These are phyloP conservation scores for Folsomia candida DNA, from an alignment of 2,888 invertebrate species.

Conservation along the genomic window DNA sequence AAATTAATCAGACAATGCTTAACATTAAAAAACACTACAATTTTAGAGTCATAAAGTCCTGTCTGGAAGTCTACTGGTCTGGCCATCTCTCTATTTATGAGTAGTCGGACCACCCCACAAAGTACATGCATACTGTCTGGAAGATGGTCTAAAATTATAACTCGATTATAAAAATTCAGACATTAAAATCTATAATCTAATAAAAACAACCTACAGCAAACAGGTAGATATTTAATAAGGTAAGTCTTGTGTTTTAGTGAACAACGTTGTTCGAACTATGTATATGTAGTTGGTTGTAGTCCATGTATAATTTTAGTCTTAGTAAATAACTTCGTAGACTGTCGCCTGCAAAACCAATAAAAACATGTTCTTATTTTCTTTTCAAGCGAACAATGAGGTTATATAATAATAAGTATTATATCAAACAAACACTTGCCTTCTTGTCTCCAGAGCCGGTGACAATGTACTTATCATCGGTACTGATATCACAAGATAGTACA, in stretches of 20 bases:
- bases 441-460: constrained; percentile 96
- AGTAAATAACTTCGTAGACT: constrained; percentile 91
- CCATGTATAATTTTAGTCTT: not conserved
- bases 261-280: too few relatives aligned
- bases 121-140: too few relatives aligned
- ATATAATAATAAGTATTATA: not conserved
- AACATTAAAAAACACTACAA: too few relatives aligned
- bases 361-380: not conserved
- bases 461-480: constrained; percentile 92
- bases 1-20: too few relatives aligned
- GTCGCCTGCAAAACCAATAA: too few relatives aligned
- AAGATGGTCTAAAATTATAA: not conserved
- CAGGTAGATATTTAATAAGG: not conserved
- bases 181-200: not conserved
- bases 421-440: too few relatives aligned
- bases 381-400: too few relatives aligned
- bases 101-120: too few relatives aligned
- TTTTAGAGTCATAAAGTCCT: too few relatives aligned
- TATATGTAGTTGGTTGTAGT: too few relatives aligned
- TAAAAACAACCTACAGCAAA: not conserved
- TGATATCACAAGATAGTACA: constrained; percentile 94
- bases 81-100: too few relatives aligned
- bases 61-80: too few relatives aligned
- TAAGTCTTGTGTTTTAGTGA: not conserved
- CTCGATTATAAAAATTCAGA: not conserved